Base-by-base conservation (phyloP, 2,888 invertebrate species). In the Oxyteleia sp. region DNA sequence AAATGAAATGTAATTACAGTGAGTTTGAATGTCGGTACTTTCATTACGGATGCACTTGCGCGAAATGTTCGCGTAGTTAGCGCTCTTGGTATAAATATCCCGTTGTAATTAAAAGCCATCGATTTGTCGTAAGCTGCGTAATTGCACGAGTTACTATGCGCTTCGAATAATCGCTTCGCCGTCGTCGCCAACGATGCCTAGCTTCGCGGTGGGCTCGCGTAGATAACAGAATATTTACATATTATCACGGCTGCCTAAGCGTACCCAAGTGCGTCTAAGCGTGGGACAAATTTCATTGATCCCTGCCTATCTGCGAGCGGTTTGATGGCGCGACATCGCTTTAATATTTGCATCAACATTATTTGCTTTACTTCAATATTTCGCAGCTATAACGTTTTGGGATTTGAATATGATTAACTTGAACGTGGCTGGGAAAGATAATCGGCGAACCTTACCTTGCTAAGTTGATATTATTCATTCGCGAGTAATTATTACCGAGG, bases 221-320 rank as follows among this genome's bases (percentile, higher is more conserved):
- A 91, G 93, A 93, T 93, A 93, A 92, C 92, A 87, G 88, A 90
- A 92, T 92, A 93, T 93, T 93, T 92, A 92, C 93, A 93, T 93
- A 93, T 92, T 92, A 93, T 92, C 93, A 88, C 89, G 83, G 78
- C 85, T 63, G 47, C 63, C 76, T 63, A 74, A 79, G 66, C 84
- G 83, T 66, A 75, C 84, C 83, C 85, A 82, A 82, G 80, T 82
- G 84, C 83, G 84, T 72, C 68, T 79, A 79, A 75, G 76, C 81
- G 81, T 81, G 76, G 64, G 76, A 76, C 76, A 76, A 76, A 82
- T 82, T 82, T 82, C 82, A 82, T 82, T 82, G 76, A 76, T 76
- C 82, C 71, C 61, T 43, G 51, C 69, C 71, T 82, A 82, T 76
- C 82, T 76, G 59, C 41, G 32, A 38, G n/a, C 53, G 43, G 49